These are phyloP conservation scores for Anniella stebbinsi DNA, from an alignment of 2,797 vertebrate species.

Conservation along the genomic window DNA sequence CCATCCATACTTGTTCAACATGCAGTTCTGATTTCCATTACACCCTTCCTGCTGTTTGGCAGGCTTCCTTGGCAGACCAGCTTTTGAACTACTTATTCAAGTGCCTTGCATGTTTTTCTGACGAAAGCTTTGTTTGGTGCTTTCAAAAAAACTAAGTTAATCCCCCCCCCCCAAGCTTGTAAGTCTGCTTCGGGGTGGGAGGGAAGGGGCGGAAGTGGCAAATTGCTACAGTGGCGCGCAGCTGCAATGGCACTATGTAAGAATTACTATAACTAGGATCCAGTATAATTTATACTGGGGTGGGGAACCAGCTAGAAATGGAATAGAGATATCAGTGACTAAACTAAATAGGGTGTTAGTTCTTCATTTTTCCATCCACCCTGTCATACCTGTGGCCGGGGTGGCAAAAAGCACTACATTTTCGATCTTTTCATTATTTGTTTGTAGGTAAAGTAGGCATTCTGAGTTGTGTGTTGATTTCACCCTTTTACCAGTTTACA, in stretches of 20 bases:
- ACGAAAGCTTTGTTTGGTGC: not conserved
- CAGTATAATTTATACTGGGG: not conserved
- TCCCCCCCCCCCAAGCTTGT: too few relatives aligned
- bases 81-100: not conserved
- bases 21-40: not conserved
- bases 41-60: not conserved
- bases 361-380: not conserved
- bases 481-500: not conserved
- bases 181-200: too few relatives aligned
- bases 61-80: not conserved
- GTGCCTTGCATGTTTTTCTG: not conserved
- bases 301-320: not conserved
- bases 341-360: not conserved
- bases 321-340: not conserved
- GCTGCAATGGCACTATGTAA: not conserved
- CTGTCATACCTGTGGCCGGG: not conserved
- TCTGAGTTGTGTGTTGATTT: not conserved
- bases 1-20: not conserved
- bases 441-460: not conserved
- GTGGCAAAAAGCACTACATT: not conserved
- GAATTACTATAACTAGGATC: constrained; percentile 10
- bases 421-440: not conserved
- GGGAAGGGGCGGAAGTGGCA: too few relatives aligned
- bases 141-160: too few relatives aligned
- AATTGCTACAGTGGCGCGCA: not conserved